Conservation (phyloP, 2,888 invertebrate species). For the Steinernema hermaphroditum region DNA sequence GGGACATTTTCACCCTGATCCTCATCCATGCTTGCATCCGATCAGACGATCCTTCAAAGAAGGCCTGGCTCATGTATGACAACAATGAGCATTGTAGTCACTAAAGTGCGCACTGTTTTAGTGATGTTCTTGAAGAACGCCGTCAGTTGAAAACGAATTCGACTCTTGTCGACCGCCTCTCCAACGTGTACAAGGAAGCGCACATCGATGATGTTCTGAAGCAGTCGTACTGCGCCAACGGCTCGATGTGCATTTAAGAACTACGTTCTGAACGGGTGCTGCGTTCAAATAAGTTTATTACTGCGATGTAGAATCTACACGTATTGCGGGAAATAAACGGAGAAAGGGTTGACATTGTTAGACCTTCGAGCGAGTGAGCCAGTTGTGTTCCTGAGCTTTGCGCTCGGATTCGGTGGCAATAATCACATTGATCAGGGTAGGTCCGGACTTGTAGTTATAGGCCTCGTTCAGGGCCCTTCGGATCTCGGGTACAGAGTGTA, state of each 20-base stretch:
- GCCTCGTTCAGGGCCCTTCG: conserved; percentile 74
- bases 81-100: conserved; percentile 26
- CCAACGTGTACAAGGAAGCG: neutral
- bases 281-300: neutral
- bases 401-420: conserved; percentile 85
- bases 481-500: conserved; percentile 79
- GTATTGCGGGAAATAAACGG: neutral
- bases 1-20: conserved; percentile 61
- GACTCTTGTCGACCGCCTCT: conserved; percentile 44
- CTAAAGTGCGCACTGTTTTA: conserved; percentile 28
- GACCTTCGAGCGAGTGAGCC: conserved; percentile 86
- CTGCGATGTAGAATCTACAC: neutral
- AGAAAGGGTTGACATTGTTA: conserved; percentile 33
- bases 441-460: conserved; percentile 73
- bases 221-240: neutral
- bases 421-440: conserved; percentile 85
- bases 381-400: conserved; percentile 78
- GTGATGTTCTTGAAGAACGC: conserved; percentile 43
- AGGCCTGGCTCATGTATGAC: conserved; percentile 47
- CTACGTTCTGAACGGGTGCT: too few relatives aligned
- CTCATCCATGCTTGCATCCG: conserved; percentile 52
- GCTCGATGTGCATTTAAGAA: too few relatives aligned
- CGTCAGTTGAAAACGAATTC: conserved; percentile 46
- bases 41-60: conserved; percentile 45
- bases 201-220: neutral